These are phyloP conservation scores for Dicrostonyx torquatus DNA, from an alignment of 2,797 vertebrate genomes.

Conservation along the genomic window DNA sequence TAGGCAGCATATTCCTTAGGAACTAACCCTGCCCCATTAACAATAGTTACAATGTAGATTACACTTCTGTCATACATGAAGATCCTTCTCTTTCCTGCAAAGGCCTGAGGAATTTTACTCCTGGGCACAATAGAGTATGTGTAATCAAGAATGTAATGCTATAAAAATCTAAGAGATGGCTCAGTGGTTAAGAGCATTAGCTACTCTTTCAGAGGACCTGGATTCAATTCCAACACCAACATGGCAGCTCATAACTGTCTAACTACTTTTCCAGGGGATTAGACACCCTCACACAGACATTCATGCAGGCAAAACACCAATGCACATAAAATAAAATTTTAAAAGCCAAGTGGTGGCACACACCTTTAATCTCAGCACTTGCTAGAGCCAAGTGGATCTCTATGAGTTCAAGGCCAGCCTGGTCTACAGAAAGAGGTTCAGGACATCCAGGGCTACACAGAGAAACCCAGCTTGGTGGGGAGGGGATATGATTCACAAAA, in stretches of 20 bases:
- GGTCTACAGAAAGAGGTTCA: neutral
- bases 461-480: neutral
- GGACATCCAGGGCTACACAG: neutral
- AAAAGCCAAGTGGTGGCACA: neutral
- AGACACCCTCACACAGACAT: neutral
- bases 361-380: neutral
- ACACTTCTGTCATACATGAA: neutral
- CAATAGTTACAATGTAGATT: neutral
- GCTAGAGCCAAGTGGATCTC: neutral
- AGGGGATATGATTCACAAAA: too few species aligned
- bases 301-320: neutral
- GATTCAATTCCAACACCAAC: neutral
- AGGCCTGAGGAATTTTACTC: conserved; percentile 27
- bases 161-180: conserved; percentile 28
- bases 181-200: neutral
- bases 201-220: neutral
- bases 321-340: neutral
- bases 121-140: neutral
- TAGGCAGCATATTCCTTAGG: conserved; percentile 2
- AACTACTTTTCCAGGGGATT: neutral
- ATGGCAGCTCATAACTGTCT: neutral
- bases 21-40: neutral
- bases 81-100: neutral
- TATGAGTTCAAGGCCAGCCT: neutral
- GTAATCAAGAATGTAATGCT: conserved; percentile 20